Evolutionary conservation across 2,888 invertebrate species (phyloP).

Genomic region (Stomorhina lunata): DNA sequence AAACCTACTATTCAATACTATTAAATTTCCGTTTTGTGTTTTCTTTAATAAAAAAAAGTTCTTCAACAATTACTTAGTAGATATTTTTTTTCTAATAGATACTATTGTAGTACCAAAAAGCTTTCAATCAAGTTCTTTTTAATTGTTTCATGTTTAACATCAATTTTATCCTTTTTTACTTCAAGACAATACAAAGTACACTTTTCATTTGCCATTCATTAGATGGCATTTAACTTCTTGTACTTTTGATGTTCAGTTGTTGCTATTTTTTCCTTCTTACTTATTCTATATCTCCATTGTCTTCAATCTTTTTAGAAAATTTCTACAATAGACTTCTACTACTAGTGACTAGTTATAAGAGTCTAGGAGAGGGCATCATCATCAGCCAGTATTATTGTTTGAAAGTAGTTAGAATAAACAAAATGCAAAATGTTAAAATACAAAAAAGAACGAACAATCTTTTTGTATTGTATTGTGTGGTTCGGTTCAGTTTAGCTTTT

Average conservation of each 20-base stretch:
- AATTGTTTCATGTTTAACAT: constrained; percentile 53
- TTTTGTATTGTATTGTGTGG: constrained; percentile 58
- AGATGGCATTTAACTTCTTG: constrained; percentile 64
- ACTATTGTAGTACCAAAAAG: background rate
- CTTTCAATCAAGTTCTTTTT: constrained; percentile 51
- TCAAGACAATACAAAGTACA: constrained; percentile 45
- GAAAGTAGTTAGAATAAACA: constrained; percentile 49
- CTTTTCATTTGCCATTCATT: constrained; percentile 62
- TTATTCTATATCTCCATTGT: constrained; percentile 11
- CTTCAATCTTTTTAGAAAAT: constrained; percentile 49
- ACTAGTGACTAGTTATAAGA: no score
- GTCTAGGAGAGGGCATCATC: constrained; percentile 33
- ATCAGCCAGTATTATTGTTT: constrained; percentile 47
- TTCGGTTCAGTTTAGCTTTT: constrained; percentile 59
- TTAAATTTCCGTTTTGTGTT: background rate
- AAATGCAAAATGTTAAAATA: constrained; percentile 34
- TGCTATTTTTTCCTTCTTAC: background rate
- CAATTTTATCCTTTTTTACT: constrained; percentile 39
- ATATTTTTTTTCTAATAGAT: constrained; percentile 8
- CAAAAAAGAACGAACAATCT: constrained; percentile 32
- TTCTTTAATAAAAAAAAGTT: constrained; percentile 14
- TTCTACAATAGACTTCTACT: constrained; percentile 39
- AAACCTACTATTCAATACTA: background rate
- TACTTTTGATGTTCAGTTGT: constrained; percentile 28
- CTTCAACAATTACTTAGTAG: constrained; percentile 33